These are phyloP conservation scores for Caligus rogercresseyi DNA, from an alignment of 1,140 invertebrate species.

Conservation along the genomic window DNA sequence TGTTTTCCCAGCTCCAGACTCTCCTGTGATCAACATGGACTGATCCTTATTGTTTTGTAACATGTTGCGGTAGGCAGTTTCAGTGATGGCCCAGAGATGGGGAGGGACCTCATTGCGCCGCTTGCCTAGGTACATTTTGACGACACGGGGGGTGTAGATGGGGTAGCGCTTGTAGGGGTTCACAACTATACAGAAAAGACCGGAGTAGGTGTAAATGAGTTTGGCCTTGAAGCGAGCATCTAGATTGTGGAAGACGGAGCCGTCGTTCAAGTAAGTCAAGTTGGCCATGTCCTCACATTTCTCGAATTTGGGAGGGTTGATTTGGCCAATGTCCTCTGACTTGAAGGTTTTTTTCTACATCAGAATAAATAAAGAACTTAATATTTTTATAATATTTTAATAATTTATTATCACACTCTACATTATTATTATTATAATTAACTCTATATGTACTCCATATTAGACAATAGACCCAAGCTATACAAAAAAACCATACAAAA, in stretches of 20 bases:
- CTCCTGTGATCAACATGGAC: constrained; percentile 32
- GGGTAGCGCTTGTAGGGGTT: constrained; percentile 42
- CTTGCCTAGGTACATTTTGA: constrained; percentile 39
- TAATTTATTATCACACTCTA: too few species aligned
- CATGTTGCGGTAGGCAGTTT: constrained; percentile 19
- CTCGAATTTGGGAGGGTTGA: constrained; percentile 41
- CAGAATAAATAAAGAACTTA: background rate
- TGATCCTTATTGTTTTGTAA: constrained; percentile 25
- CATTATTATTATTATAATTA: too few species aligned
- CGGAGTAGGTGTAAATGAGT: constrained; percentile 63
- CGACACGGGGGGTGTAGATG: constrained; percentile 38
- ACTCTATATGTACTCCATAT: too few species aligned
- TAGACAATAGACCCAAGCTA: too few species aligned
- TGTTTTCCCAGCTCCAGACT: constrained; percentile 45
- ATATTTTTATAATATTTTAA: background rate
- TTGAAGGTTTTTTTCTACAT: constrained; percentile 75
- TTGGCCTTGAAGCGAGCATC: constrained; percentile 92
- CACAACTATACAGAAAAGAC: constrained; percentile 17
- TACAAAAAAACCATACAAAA: too few species aligned
- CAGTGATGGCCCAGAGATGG: constrained; percentile 41
- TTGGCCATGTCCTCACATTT: constrained; percentile 45
- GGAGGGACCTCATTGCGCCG: constrained; percentile 43
- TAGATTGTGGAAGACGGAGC: constrained; percentile 96
- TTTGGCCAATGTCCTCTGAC: constrained; percentile 72
- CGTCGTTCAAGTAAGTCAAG: constrained; percentile 58